These are phyloP conservation scores for Heliconius himera DNA, from an alignment of 1,140 invertebrate species.

Conservation along the genomic window DNA sequence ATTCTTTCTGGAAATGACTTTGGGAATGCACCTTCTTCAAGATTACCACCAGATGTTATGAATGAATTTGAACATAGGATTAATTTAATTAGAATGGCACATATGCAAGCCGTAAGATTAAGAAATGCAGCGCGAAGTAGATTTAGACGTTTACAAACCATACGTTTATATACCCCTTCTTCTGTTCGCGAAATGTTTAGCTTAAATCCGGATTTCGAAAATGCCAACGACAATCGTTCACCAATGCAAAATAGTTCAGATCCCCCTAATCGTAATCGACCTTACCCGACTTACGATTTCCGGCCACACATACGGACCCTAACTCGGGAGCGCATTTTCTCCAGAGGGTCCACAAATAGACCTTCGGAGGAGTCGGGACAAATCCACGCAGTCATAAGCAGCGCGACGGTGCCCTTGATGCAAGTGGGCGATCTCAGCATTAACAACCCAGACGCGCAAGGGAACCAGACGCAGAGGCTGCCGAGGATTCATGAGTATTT, in stretches of 20 bases:
- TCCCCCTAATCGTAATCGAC: slow-evolving; percentile 44
- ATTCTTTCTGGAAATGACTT: slow-evolving; percentile 39
- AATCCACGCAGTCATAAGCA: slow-evolving; percentile 59
- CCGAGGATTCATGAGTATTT: slow-evolving; percentile 72
- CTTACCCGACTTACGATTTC: slow-evolving; percentile 51
- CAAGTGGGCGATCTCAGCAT: slow-evolving; percentile 84
- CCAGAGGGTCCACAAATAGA: slow-evolving; percentile 38
- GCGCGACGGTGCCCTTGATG: slow-evolving; percentile 80
- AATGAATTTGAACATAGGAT: slow-evolving; percentile 67
- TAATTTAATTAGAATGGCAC: slow-evolving; percentile 70
- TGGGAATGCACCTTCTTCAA: slow-evolving; percentile 42
- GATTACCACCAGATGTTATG: slow-evolving; percentile 49
- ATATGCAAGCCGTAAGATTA: slow-evolving; percentile 66
- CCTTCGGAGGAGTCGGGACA: slow-evolving; percentile 46
- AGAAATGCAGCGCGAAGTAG: slow-evolving; percentile 65
- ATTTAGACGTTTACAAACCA: slow-evolving; percentile 67
- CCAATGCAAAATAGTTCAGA: slow-evolving; percentile 53
- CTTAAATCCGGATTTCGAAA: slow-evolving; percentile 55
- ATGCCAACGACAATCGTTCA: slow-evolving; percentile 46
- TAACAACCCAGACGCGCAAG: slow-evolving; percentile 52
- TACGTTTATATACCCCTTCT: slow-evolving; percentile 68
- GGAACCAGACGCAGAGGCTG: slow-evolving; percentile 55
- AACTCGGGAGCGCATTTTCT: slow-evolving; percentile 55
- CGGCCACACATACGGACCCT: slow-evolving; percentile 60
- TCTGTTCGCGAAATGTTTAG: slow-evolving; percentile 72